Percentiles rank a stretch among this genome's conserved stretches.
These are phyloP conservation scores for Eubasilissa regina DNA, from an alignment of 1,140 invertebrate genomes.

Conservation along the genomic window DNA sequence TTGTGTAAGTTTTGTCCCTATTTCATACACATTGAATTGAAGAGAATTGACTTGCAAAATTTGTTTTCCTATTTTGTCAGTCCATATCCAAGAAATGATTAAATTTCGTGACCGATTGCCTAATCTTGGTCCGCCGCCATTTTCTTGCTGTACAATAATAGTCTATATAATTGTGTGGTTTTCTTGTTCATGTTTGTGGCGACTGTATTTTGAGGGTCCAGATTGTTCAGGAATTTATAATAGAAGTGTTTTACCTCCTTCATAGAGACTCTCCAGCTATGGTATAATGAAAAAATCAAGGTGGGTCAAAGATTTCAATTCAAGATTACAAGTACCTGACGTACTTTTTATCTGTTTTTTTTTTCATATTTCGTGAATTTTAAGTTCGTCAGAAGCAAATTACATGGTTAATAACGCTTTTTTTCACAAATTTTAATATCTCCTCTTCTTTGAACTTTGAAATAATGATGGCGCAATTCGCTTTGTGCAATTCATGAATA, in stretches of 20 bases:
- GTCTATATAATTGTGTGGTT: constrained; percentile 33
- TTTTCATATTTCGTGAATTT: background rate
- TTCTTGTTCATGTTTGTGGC: constrained; percentile 23
- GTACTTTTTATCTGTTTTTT: background rate
- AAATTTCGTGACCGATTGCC: constrained; percentile 64
- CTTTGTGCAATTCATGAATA: constrained; percentile 28
- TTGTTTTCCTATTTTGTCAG: constrained; percentile 34
- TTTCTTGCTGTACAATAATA: constrained; percentile 66
- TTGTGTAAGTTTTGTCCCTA: constrained; percentile 60
- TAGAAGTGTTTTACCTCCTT: background rate
- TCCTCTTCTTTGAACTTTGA: background rate
- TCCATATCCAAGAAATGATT: constrained; percentile 44
- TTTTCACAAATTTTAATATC: background rate
- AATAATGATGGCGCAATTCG: constrained; percentile 28
- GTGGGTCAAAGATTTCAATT: constrained; percentile 46
- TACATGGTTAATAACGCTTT: background rate
- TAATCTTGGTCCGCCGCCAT: constrained; percentile 69
- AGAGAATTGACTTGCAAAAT: background rate
- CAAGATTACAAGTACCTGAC: constrained; percentile 17
- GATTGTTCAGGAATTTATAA: background rate
- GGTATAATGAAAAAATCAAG: constrained; percentile 33
- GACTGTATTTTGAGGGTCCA: background rate
- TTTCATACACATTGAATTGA: background rate
- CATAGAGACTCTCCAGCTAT: background rate
- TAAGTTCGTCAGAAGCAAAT: background rate